Percentiles rank a stretch among this genome's conserved stretches.
phyloP scores from a whole-genome alignment of 2,797 vertebrate genomes.

The Bovichtus diacanthus region DNA sequence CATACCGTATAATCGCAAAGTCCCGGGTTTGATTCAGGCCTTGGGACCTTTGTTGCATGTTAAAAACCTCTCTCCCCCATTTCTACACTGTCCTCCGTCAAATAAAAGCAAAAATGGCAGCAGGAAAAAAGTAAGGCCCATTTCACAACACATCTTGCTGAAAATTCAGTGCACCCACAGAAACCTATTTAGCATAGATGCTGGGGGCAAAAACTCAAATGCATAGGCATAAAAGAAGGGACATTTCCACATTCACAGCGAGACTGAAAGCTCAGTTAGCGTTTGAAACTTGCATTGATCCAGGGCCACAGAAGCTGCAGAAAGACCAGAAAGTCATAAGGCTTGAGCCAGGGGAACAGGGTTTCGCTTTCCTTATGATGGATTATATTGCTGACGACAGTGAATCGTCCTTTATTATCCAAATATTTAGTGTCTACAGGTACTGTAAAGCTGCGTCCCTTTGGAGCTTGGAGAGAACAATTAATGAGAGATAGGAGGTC shows the following conservation, averaged over 20 bases:
- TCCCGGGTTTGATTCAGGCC: too few relatives aligned
- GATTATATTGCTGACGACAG: conserved; percentile 41
- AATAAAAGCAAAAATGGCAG: too few relatives aligned
- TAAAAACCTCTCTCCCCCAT: too few relatives aligned
- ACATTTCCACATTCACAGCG: conserved; percentile 44
- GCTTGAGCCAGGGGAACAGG: conserved; percentile 23
- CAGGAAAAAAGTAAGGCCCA: too few relatives aligned
- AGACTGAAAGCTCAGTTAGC: conserved; percentile 47
- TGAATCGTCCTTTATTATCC: conserved; percentile 22
- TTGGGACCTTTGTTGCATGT: too few relatives aligned
- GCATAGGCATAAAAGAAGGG: conserved; percentile 41
- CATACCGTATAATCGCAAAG: too few relatives aligned
- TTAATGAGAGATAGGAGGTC: conserved; percentile 21
- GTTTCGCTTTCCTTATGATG: conserved; percentile 36
- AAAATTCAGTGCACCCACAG: conserved; percentile 33
- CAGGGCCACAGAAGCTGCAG: conserved; percentile 23
- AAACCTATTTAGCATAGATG: conserved; percentile 38
- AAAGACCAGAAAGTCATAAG: conserved; percentile 30
- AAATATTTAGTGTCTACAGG: conserved; percentile 29
- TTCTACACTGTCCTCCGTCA: too few relatives aligned
- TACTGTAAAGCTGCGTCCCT: conserved; percentile 1
- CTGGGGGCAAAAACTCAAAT: conserved; percentile 30
- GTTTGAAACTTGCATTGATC: conserved; percentile 53
- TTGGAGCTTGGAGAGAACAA: conserved; percentile 16
- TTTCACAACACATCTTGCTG: conserved; percentile 29